Conservation (phyloP, 2,113 vertebrate genomes). For the Silurus asotus region DNA sequence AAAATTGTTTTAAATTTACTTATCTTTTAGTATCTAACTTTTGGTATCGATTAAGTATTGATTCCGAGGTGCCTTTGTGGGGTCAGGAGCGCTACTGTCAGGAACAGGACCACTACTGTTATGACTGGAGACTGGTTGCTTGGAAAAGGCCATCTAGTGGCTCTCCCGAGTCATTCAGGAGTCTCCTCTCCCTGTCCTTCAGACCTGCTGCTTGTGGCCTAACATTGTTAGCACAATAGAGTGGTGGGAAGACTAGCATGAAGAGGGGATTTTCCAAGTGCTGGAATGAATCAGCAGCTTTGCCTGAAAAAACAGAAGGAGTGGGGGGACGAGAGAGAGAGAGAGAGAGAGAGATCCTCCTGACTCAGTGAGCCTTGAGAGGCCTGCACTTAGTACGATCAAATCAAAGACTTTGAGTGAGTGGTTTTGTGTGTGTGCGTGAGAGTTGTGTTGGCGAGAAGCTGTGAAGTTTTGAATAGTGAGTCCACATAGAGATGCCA, state of each 20-base stretch:
- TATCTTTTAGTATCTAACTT: too few relatives aligned
- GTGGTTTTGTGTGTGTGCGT: constrained; percentile 25
- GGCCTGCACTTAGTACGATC: constrained; percentile 29
- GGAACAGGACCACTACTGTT: too few relatives aligned
- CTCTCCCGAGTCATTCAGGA: background rate
- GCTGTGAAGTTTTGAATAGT: constrained; percentile 27
- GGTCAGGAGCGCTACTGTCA: too few relatives aligned
- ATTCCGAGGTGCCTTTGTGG: too few relatives aligned
- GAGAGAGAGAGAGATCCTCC: constrained; percentile 42
- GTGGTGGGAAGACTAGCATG: constrained; percentile 48
- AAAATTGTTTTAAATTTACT: too few relatives aligned
- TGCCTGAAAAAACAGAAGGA: constrained; percentile 46
- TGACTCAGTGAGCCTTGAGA: constrained; percentile 37
- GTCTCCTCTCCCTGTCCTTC: background rate
- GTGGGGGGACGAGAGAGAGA: constrained; percentile 32
- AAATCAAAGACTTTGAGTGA: constrained; percentile 26
- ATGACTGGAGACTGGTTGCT: background rate
- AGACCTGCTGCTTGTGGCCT: background rate
- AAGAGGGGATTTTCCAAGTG: constrained; percentile 64
- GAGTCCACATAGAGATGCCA: background rate
- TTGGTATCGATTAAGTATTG: too few relatives aligned
- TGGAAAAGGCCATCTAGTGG: background rate
- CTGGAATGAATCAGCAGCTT: constrained; percentile 62
- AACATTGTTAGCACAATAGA: constrained; percentile 1
- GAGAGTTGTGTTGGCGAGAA: constrained; percentile 17